phyloP scores from a whole-genome alignment of 2,113 vertebrate genomes.

The Oncorhynchus mykiss region DNA sequence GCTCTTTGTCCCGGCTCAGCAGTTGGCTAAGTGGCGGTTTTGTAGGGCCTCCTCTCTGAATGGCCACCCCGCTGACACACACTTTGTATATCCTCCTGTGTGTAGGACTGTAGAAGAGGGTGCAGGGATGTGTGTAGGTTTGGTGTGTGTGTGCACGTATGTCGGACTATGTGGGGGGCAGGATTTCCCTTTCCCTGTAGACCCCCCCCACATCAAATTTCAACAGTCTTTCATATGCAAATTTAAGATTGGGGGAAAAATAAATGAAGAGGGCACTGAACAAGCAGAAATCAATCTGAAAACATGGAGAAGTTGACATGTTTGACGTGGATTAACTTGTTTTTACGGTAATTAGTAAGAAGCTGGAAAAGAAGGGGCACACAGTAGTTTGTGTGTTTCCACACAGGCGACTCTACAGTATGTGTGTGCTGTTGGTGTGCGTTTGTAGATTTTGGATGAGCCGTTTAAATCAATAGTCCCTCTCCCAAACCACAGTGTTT shows the following conservation, averaged over 20 bases:
- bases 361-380: conserved; percentile 34
- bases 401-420: conserved; percentile 13
- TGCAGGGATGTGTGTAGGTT: conserved; percentile 8
- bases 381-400: conserved; percentile 15
- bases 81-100: conserved; percentile 86
- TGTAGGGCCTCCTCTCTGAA: conserved; percentile 84
- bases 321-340: conserved; percentile 57
- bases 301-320: conserved; percentile 53
- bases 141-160: conserved; percentile 27
- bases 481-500: conserved; percentile 63
- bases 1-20: conserved; percentile 85
- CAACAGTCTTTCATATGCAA: conserved; percentile 47
- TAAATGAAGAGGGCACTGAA: conserved; percentile 52
- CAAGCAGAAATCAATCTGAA: conserved; percentile 50
- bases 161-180: conserved; percentile 4
- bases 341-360: conserved; percentile 57
- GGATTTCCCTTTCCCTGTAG: conserved; percentile 12
- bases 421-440: conserved; percentile 31
- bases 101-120: conserved; percentile 39
- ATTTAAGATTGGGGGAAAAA: conserved; percentile 49
- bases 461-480: conserved; percentile 59
- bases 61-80: conserved; percentile 88
- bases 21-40: conserved; percentile 91
- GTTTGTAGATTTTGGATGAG: conserved; percentile 61
- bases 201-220: not conserved